Base-by-base conservation (phyloP, 2,797 vertebrate species). In the Cichlasoma orientale region DNA sequence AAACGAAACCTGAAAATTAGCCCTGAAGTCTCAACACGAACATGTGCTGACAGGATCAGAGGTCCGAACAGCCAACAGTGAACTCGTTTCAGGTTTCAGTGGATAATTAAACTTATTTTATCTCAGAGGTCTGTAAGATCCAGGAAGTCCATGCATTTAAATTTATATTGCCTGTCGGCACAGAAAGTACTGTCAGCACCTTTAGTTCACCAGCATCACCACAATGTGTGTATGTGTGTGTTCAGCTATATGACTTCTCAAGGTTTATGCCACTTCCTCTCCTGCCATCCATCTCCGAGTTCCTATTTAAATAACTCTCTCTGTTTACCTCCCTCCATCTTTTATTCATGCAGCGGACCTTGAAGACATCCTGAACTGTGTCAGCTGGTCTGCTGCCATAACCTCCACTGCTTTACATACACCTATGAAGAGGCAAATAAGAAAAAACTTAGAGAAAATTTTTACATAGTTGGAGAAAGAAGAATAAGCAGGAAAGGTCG, bases 321-420 rank as follows among this genome's bases (percentile, higher is more conserved):
- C 9, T 41, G 56, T 74, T 78, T 70, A 13, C 25, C 13, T 23
- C 27, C 47, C 57, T 72, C 47, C 55, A 82, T 85, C 68, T 75
- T 80, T 85, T 78, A 85, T 85, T 88, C 77, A 78, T 88, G 66
- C 63, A 3, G 44, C 56, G 76, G 69, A 54, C 56, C 75, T 52
- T 41, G 44, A 38, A 25, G 53, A 38, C 16, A 3, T 53, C 33
- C 56, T 41, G 59, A 59, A 19, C 72, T 58, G 2, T 33, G 9
- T 31, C 71, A 56, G 59, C 56, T 74, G 52, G 41, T 47, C 68
- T 25, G 44, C 79, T 79, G 69, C 75, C 44, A 66, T n/a, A 50
- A 66, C 36, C 70, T 53, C 36, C 57, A 33, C 12, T 58, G 25
- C 75, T 74, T 23, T 59, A 75, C 71, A 3, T 44, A 16, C 25